Conservation (phyloP, 2,113 vertebrate genomes). For the Casuarius casuarius region DNA sequence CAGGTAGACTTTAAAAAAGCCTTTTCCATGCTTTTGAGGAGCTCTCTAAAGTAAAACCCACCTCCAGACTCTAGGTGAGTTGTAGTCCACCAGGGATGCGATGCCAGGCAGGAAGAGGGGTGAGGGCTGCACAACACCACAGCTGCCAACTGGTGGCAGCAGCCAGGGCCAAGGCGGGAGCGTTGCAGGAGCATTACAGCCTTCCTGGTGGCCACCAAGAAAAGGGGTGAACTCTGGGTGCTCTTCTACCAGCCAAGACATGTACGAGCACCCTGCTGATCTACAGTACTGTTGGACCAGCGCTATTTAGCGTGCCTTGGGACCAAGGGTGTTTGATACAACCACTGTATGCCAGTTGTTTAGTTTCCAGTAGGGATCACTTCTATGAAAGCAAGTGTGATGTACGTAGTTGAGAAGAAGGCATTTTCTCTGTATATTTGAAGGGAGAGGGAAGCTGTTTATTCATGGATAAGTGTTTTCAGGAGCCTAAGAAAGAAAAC, state of each 20-base stretch:
- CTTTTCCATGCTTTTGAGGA: neutral
- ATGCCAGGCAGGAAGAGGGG: neutral
- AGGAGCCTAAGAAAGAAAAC: neutral
- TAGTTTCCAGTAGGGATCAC: neutral
- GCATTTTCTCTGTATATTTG: neutral
- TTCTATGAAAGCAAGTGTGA: neutral
- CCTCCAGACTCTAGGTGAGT: neutral
- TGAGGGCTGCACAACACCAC: neutral
- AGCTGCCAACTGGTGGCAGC: neutral
- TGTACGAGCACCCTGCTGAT: neutral
- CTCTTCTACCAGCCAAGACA: neutral
- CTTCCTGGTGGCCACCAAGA: neutral
- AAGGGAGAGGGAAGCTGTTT: neutral
- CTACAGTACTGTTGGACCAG: rapidly evolving
- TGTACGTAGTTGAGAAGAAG: neutral
- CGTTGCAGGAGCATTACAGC: rapidly evolving
- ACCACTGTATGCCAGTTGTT: neutral
- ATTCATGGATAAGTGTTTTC: neutral
- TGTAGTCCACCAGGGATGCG: neutral
- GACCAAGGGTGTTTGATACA: neutral
- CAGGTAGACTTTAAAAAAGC: neutral
- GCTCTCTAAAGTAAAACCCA: neutral
- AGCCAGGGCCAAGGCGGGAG: neutral
- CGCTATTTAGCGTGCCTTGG: neutral
- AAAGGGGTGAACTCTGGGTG: neutral